phyloP scores from a whole-genome alignment of 2,888 invertebrate genomes.

The Conchocele bisecta region DNA sequence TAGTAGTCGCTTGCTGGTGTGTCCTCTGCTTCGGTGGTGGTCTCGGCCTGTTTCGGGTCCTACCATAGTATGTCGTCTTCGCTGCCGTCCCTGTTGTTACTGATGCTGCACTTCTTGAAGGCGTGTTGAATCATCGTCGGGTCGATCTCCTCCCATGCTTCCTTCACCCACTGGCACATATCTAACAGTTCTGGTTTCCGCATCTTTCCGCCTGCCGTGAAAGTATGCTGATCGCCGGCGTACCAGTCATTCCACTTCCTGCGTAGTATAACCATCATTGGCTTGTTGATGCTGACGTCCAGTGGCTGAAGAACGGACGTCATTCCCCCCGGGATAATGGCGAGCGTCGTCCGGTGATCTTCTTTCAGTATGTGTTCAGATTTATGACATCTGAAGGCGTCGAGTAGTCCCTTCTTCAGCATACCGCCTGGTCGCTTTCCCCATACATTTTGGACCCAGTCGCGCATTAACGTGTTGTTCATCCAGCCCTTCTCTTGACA shows the following conservation, averaged over 20 bases:
- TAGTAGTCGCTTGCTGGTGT: too few species aligned
- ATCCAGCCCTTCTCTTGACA: constrained; percentile 35
- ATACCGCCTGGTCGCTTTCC: constrained; percentile 17
- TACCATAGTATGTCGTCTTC: constrained; percentile 16
- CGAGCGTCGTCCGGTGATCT: not conserved
- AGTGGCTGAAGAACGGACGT: constrained; percentile 24
- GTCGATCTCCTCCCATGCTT: constrained; percentile 19
- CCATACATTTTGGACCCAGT: constrained; percentile 37
- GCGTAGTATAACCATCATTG: constrained; percentile 20
- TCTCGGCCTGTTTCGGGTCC: too few species aligned
- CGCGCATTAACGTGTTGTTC: constrained; percentile 16
- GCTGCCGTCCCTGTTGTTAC: constrained; percentile 21
- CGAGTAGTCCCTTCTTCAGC: constrained; percentile 1
- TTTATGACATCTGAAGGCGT: constrained; percentile 22
- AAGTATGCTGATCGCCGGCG: not conserved
- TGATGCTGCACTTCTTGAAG: constrained; percentile 35
- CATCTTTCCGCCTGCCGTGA: constrained; percentile 1
- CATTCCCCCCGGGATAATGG: constrained; percentile 33
- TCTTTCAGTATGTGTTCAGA: not conserved
- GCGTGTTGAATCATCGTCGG: not conserved
- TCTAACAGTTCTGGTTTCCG: constrained; percentile 5
- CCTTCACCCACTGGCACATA: constrained; percentile 10
- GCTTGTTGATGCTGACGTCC: constrained; percentile 29
- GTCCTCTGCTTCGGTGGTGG: too few species aligned
- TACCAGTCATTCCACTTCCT: constrained; percentile 8